Evolutionary conservation across 37 sponge, comb jelly and placozoan species (phyloP).

Genomic region (Chondrilla cf. caribensis): DNA sequence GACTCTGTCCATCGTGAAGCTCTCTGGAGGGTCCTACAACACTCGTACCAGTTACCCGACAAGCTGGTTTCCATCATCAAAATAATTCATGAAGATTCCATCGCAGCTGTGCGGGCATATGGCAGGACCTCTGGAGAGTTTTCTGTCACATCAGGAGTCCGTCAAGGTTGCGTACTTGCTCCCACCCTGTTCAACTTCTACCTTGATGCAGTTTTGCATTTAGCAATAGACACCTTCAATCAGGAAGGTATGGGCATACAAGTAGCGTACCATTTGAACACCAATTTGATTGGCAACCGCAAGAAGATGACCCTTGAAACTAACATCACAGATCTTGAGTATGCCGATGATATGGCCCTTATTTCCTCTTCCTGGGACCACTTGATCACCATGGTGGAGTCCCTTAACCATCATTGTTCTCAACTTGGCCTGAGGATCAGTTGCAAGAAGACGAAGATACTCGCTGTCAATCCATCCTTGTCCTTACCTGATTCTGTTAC

Average conservation of each 20-base stretch:
- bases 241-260: neutral
- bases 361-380: neutral
- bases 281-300: neutral
- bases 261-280: neutral
- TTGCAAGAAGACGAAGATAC: slow-evolving; percentile 7
- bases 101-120: neutral
- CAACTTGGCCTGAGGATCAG: neutral
- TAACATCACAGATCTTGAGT: neutral
- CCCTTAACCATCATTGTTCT: neutral
- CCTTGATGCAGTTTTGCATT: neutral
- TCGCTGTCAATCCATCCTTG: neutral
- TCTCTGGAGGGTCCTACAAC: neutral
- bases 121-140: neutral
- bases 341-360: slow-evolving; percentile 2
- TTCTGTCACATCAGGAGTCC: neutral
- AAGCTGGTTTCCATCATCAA: neutral
- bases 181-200: slow-evolving; percentile 16
- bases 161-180: slow-evolving; percentile 8
- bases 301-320: neutral
- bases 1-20: neutral
- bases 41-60: neutral
- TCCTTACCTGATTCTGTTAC: too few species aligned
- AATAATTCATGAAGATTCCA: neutral
- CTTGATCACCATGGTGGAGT: neutral
- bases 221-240: neutral